Conservation (phyloP, 2,888 invertebrate genomes). For the Colostygia pectinataria region DNA sequence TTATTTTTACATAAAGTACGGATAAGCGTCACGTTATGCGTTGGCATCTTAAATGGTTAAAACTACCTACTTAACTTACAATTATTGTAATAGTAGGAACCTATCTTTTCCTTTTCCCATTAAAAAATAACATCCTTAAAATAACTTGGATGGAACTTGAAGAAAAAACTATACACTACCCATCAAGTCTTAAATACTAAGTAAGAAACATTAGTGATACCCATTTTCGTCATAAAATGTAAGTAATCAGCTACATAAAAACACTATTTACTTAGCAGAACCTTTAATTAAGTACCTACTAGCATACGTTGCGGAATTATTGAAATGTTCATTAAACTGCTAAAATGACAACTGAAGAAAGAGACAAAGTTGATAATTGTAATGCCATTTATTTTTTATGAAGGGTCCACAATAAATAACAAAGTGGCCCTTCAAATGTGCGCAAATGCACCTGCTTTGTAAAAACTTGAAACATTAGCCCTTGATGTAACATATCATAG, state of each 20-base stretch:
- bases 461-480: constrained; percentile 47
- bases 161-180: constrained; percentile 9
- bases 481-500: constrained; percentile 29
- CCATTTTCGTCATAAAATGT: constrained; percentile 16
- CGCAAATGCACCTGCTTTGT: constrained; percentile 63
- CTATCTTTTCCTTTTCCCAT: too few relatives aligned
- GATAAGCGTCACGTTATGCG: too few relatives aligned
- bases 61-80: too few relatives aligned
- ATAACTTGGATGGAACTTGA: neutral
- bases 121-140: constrained; percentile 3
- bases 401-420: constrained; percentile 57
- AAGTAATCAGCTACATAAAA: constrained; percentile 16
- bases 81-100: too few relatives aligned
- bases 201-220: constrained; percentile 28
- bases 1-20: too few relatives aligned
- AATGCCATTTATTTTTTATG: constrained; percentile 67
- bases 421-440: constrained; percentile 56
- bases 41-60: too few relatives aligned
- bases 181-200: neutral
- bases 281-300: constrained; percentile 49
- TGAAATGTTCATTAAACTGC: constrained; percentile 49
- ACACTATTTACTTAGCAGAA: constrained; percentile 36
- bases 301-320: constrained; percentile 45
- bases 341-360: constrained; percentile 52
- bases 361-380: constrained; percentile 65